These are phyloP conservation scores for Caenorhabditis sinica DNA, from an alignment of 2,888 invertebrate species.

Conservation along the genomic window DNA sequence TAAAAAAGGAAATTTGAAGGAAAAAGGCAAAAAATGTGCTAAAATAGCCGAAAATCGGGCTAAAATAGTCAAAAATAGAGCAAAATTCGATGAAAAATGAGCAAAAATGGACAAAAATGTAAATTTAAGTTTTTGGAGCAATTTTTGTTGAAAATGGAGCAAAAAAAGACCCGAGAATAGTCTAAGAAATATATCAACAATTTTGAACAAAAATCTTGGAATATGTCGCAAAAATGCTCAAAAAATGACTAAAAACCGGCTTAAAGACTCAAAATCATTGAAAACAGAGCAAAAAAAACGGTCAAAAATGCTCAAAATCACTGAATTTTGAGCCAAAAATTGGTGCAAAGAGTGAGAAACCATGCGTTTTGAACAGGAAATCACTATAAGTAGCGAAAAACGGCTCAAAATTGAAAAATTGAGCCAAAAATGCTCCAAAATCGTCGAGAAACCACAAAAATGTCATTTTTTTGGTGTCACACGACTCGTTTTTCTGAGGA, in stretches of 20 bases:
- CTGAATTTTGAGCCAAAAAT: background rate
- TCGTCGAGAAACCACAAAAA: background rate
- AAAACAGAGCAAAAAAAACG: background rate
- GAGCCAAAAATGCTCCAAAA: background rate
- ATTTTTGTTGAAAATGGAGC: too few relatives aligned
- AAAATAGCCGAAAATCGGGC: background rate
- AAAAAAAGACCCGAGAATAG: too few relatives aligned
- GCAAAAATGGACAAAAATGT: conserved; percentile 15
- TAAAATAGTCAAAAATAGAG: background rate
- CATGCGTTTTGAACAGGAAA: too few relatives aligned
- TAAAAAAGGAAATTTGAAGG: background rate
- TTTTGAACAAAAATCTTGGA: too few relatives aligned
- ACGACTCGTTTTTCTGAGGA: background rate
- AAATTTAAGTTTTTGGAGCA: too few relatives aligned
- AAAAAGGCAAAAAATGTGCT: background rate
- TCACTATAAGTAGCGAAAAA: too few relatives aligned
- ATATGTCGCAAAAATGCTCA: background rate
- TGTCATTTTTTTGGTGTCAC: background rate
- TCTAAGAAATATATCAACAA: too few relatives aligned
- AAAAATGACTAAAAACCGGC: too few relatives aligned
- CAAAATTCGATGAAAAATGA: background rate
- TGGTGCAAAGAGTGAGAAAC: background rate
- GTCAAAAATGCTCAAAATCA: background rate
- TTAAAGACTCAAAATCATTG: too few relatives aligned
- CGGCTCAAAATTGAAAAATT: background rate